These are phyloP conservation scores for Pasiphila rectangulata DNA, from an alignment of 2,888 invertebrate genomes.

Conservation along the genomic window DNA sequence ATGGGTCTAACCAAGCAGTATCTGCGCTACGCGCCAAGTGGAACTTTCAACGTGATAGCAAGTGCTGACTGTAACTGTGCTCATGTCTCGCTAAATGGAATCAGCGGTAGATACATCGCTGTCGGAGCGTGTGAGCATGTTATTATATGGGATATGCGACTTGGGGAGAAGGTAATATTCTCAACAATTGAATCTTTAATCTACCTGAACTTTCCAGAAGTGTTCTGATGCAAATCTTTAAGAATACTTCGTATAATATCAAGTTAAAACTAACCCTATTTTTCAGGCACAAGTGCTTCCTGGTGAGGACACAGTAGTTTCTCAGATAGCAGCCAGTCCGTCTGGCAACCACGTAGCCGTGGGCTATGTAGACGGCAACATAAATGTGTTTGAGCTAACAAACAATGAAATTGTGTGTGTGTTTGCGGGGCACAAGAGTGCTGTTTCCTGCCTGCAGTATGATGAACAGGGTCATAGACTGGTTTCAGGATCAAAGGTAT, in stretches of 20 bases:
- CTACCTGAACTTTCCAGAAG: no score
- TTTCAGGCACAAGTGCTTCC: constrained; percentile 87
- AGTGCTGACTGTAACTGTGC: constrained; percentile 89
- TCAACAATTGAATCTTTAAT: no score
- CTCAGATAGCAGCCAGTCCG: constrained; percentile 87
- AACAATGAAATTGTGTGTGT: constrained; percentile 86
- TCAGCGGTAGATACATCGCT: constrained; percentile 91
- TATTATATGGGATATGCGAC: constrained; percentile 95
- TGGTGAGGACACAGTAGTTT: constrained; percentile 91
- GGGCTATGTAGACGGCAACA: constrained; percentile 94
- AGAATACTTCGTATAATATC: background rate
- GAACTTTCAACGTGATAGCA: constrained; percentile 93
- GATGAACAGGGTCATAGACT: constrained; percentile 91
- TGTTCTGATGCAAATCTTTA: no score
- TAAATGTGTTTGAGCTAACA: constrained; percentile 90
- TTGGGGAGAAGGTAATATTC: constrained; percentile 86
- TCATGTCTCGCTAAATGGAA: constrained; percentile 88
- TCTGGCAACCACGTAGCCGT: constrained; percentile 91
- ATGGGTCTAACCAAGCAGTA: constrained; percentile 98
- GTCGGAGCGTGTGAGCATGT: constrained; percentile 97
- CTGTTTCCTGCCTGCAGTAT: constrained; percentile 90
- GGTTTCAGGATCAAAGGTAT: constrained; percentile 92
- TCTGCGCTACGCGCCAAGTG: constrained; percentile 90
- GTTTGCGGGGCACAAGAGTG: constrained; percentile 92
- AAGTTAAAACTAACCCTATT: constrained; percentile 14